Evolutionary conservation across 30 jellyfish, hydroid and myxozoan species (phyloP).

Genomic region (Pelagia noctiluca): DNA sequence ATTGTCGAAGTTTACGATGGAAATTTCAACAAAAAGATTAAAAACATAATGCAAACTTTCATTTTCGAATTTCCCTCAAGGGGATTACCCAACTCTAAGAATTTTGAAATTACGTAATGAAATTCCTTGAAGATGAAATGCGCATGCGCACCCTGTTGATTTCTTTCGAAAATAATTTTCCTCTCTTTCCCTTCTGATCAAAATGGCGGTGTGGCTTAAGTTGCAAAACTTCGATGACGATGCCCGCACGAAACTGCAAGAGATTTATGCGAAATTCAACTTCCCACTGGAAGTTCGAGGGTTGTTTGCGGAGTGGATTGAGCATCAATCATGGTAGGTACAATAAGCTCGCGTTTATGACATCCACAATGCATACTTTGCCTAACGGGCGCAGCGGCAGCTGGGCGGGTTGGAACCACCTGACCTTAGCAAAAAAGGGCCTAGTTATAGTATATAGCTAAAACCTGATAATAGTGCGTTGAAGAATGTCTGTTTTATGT

Average conservation of each 20-base stretch:
- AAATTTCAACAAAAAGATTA: too few relatives aligned
- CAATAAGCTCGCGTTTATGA: background rate
- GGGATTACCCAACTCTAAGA: conserved; percentile 74
- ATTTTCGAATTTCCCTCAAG: conserved; percentile 10
- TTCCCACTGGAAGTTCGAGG: conserved; percentile 89
- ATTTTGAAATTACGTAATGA: conserved; percentile 42
- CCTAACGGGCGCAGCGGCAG: too few relatives aligned
- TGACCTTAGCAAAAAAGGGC: too few relatives aligned
- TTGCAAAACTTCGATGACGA: conserved; percentile 53
- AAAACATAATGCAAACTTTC: too few relatives aligned
- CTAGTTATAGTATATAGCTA: too few relatives aligned
- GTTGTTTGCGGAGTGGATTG: conserved; percentile 90
- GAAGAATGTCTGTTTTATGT: too few relatives aligned
- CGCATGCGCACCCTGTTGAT: conserved; percentile 44
- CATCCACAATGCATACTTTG: too few relatives aligned
- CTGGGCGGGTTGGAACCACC: too few relatives aligned
- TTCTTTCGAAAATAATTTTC: background rate
- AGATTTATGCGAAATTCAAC: conserved; percentile 59
- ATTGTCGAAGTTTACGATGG: too few relatives aligned
- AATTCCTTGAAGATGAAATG: conserved; percentile 44
- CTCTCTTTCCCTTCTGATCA: background rate
- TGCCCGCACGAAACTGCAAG: conserved; percentile 72
- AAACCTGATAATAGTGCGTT: too few relatives aligned
- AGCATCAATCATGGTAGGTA: conserved; percentile 81
- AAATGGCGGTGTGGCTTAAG: conserved; percentile 68